These are phyloP conservation scores for Periplaneta americana DNA, from an alignment of 1,140 invertebrate species.

Conservation along the genomic window DNA sequence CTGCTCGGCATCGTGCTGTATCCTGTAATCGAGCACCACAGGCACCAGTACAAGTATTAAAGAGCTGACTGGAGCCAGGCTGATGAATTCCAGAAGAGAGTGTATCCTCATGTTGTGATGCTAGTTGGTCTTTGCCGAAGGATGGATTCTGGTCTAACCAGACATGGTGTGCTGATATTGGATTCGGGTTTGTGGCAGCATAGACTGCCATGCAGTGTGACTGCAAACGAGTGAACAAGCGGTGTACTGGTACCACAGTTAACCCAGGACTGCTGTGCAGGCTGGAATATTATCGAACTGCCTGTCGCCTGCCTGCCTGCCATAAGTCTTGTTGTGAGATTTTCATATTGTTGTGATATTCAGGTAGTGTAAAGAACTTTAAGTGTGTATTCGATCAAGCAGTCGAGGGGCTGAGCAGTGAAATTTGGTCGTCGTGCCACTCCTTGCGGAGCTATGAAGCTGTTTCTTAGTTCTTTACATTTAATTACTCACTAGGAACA, in stretches of 20 bases:
- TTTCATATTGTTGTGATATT: slow-evolving; percentile 17
- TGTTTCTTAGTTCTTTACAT: neutral
- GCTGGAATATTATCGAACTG: neutral
- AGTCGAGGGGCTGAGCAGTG: neutral
- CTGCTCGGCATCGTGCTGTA: slow-evolving; percentile 86
- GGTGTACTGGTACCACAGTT: neutral
- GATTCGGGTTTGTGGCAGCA: too few species aligned
- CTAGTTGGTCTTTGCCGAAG: too few species aligned
- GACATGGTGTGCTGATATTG: too few species aligned
- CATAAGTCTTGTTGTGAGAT: slow-evolving; percentile 8
- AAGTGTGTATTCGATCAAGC: neutral
- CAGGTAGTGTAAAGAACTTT: slow-evolving; percentile 2
- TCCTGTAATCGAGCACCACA: slow-evolving; percentile 62
- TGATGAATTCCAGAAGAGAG: neutral
- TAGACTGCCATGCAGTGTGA: too few species aligned
- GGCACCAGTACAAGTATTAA: neutral
- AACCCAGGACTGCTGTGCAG: slow-evolving; percentile 1
- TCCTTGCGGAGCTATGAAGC: neutral
- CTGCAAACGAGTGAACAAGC: neutral
- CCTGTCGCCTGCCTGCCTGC: neutral
- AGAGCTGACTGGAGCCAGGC: neutral
- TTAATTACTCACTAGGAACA: neutral
- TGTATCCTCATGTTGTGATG: too few species aligned
- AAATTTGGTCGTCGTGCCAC: neutral
- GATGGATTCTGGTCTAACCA: too few species aligned